These are phyloP conservation scores for Macaca fascicularis DNA, from an alignment of 2,113 vertebrate genomes.

Conservation along the genomic window DNA sequence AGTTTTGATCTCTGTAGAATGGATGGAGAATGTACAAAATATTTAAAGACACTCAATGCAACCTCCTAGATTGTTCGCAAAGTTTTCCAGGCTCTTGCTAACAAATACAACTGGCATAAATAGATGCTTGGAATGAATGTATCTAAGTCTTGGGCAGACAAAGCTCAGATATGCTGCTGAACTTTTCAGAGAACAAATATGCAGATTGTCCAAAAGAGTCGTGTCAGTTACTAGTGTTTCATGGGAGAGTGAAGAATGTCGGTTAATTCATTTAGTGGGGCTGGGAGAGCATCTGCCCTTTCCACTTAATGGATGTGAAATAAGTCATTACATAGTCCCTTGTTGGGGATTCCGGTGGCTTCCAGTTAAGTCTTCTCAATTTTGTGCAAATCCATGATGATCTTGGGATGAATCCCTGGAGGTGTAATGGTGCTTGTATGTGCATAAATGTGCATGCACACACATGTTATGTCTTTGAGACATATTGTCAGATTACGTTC, in stretches of 20 bases:
- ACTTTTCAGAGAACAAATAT: not conserved
- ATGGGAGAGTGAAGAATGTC: not conserved
- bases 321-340: too few relatives aligned
- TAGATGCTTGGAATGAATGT: not conserved
- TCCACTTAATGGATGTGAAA: not conserved
- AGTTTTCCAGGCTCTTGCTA: not conserved
- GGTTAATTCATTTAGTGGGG: not conserved
- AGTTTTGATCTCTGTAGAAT: not conserved
- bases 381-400: not conserved
- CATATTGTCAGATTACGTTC: not conserved
- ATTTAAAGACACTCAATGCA: not conserved
- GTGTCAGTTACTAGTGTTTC: not conserved
- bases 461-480: not conserved
- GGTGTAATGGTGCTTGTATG: not conserved
- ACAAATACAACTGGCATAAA: not conserved
- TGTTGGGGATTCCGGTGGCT: not conserved
- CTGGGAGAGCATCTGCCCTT: not conserved
- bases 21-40: not conserved
- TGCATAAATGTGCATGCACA: fast-evolving
- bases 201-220: not conserved
- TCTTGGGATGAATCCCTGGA: not conserved
- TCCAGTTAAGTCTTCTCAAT: not conserved
- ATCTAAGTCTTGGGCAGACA: not conserved
- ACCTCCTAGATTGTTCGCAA: too few relatives aligned
- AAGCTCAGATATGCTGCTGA: too few relatives aligned